Evolutionary conservation across 2,888 invertebrate genomes (phyloP), one percentile per base, ranked within the genome.

Genomic region (Drosophila austrosaltans): DNA sequence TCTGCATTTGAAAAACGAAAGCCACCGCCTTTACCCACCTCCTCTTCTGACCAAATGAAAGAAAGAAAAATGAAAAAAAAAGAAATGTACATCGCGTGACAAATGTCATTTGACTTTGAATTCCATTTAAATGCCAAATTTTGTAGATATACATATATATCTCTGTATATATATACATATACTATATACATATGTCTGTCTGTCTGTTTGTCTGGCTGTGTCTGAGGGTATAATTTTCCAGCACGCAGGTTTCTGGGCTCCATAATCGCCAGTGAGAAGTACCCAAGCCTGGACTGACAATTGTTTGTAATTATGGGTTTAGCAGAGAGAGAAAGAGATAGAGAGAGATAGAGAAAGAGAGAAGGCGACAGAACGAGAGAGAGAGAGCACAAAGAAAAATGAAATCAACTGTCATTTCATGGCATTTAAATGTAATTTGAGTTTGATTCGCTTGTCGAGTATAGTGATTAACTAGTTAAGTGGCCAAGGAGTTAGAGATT

Each of bases 381-480:
- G 39, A 39, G 39, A 20, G 39, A 56, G 66, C 54, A 69, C 42
- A 69, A 68, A 75, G 48, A 75, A 68, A 75, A 74, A 86, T 78
- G 54, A 60, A 73, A 69, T 81, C 84, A 89, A 86, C 86, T 74
- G 59, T 58, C 81, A 81, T 86, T 88, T 83, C 87, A 88, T 86
- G 89, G 84, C 78, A 83, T 84, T 84, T 87, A 87, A 83, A 78
- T 76, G 65, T 86, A 83, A 83, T 78, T 88, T 65, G 75, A 81
- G 59, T 73, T 72, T 73, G 69, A 82, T 73, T 82, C 67, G 72
- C 58, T 59, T 42, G 58, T 39, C 40, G 28, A 59, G 58, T 40
- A 59, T 42, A 57, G 57, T 57, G 57, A 57, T 57, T 57, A 57
- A 57, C 36, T 57, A 36, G 36, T 57, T 57, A 57, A 57, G 57